These are phyloP conservation scores for Agelas oroides DNA, from an alignment of 37 sponge, comb jelly and placozoan genomes.

Conservation along the genomic window DNA sequence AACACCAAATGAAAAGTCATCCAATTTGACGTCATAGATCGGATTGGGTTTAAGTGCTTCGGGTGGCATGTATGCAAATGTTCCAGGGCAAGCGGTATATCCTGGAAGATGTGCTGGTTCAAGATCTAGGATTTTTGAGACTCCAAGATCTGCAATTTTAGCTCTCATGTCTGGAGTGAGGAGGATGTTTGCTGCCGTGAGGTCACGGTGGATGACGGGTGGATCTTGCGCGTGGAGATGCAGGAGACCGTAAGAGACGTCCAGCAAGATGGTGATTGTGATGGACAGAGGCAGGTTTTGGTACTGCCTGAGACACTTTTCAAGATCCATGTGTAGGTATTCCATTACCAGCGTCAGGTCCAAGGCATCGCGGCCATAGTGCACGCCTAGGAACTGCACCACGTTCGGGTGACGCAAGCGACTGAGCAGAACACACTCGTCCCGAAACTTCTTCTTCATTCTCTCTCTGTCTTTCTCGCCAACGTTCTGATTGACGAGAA, in stretches of 20 bases:
- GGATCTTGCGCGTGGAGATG: slow-evolving; percentile 7
- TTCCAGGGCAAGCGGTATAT: neutral
- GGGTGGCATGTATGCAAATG: slow-evolving; percentile 10
- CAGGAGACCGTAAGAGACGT: neutral
- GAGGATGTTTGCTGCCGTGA: slow-evolving; percentile 10
- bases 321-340: slow-evolving; percentile 7
- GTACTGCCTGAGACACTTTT: neutral
- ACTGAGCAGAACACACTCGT: neutral
- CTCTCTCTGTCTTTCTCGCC: neutral
- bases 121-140: neutral
- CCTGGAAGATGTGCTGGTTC: neutral
- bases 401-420: slow-evolving; percentile 4
- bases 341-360: slow-evolving; percentile 29
- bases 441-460: neutral
- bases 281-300: neutral
- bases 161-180: slow-evolving; percentile 26
- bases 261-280: neutral
- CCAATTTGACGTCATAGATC: slow-evolving; percentile 3
- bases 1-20: slow-evolving; percentile 5
- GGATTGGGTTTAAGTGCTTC: slow-evolving; percentile 1
- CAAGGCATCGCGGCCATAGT: neutral
- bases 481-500: neutral
- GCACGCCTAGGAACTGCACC: neutral
- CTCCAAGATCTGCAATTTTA: slow-evolving; percentile 15
- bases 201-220: slow-evolving; percentile 14